Evolutionary conservation across 2,113 vertebrate species (phyloP).

Genomic region (Arvicanthis niloticus): DNA sequence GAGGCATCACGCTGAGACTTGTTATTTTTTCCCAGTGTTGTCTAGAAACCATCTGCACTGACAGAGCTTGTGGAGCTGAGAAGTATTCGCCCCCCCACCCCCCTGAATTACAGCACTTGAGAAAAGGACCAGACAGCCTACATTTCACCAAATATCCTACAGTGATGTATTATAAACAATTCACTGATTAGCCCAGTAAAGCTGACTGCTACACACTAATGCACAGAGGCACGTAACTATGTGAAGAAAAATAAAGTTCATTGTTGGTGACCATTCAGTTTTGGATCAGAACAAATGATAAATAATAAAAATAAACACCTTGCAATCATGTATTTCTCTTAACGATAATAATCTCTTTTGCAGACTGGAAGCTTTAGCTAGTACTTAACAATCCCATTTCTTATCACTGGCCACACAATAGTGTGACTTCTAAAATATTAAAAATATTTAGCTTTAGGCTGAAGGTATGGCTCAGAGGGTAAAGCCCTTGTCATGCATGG

Average conservation of each 20-base stretch:
- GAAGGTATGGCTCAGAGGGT: too few species aligned
- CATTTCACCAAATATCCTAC: not conserved
- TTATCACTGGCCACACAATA: not conserved
- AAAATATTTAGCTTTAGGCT: not conserved
- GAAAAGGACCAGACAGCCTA: not conserved
- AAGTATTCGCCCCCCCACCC: not conserved
- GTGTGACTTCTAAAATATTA: not conserved
- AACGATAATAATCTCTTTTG: not conserved
- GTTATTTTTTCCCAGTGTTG: constrained; percentile 28
- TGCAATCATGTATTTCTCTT: not conserved
- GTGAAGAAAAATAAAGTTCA: not conserved
- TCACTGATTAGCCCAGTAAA: not conserved
- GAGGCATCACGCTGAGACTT: constrained; percentile 2
- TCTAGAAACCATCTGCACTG: constrained; percentile 31
- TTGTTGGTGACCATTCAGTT: not conserved
- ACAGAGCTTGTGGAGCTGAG: not conserved
- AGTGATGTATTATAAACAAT: not conserved
- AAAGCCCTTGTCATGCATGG: too few species aligned
- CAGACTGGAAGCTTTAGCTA: not conserved
- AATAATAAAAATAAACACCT: not conserved
- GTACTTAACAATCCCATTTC: not conserved
- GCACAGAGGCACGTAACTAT: not conserved
- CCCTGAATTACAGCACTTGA: not conserved
- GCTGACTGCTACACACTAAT: not conserved
- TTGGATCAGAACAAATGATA: not conserved